phyloP scores from a whole-genome alignment of 2,797 vertebrate genomes.

The Acrossocheilus wenchowensis region DNA sequence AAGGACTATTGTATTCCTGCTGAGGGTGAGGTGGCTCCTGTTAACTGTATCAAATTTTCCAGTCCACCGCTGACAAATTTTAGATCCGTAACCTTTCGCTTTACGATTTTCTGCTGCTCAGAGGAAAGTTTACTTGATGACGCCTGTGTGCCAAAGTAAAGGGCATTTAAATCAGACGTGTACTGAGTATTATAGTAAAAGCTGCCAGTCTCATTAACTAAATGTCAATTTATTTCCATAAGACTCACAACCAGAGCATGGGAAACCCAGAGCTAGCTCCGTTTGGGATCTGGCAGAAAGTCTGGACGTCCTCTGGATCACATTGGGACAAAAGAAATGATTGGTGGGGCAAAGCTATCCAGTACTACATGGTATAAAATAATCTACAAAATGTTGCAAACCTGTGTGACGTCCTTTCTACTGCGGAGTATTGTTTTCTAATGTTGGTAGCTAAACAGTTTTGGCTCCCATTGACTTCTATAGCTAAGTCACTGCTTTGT shows the following conservation, averaged over 20 bases:
- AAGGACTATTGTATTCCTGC: slow-evolving; percentile 54
- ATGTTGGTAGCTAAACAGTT: neutral
- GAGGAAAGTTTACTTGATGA: slow-evolving; percentile 34
- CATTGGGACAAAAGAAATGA: neutral
- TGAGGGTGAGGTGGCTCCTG: slow-evolving; percentile 59
- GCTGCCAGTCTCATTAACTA: neutral
- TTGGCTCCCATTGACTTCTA: neutral
- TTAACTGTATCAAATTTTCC: slow-evolving; percentile 55
- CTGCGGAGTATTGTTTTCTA: neutral
- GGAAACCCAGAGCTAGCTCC: neutral
- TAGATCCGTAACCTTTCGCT: slow-evolving; percentile 37
- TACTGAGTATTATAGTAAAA: neutral
- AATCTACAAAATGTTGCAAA: neutral
- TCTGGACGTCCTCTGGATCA: neutral
- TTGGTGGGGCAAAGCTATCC: neutral
- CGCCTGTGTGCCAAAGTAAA: slow-evolving; percentile 14
- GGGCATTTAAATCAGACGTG: slow-evolving; percentile 21
- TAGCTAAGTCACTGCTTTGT: neutral
- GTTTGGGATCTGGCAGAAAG: neutral
- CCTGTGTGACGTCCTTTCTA: neutral
- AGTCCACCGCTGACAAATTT: slow-evolving; percentile 30
- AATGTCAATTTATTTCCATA: slow-evolving; percentile 17
- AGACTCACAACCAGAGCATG: neutral
- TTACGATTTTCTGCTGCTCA: slow-evolving; percentile 15
- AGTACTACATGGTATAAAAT: neutral